These are phyloP conservation scores for Penaeus vannamei DNA, from an alignment of 1,140 invertebrate species.

Conservation along the genomic window DNA sequence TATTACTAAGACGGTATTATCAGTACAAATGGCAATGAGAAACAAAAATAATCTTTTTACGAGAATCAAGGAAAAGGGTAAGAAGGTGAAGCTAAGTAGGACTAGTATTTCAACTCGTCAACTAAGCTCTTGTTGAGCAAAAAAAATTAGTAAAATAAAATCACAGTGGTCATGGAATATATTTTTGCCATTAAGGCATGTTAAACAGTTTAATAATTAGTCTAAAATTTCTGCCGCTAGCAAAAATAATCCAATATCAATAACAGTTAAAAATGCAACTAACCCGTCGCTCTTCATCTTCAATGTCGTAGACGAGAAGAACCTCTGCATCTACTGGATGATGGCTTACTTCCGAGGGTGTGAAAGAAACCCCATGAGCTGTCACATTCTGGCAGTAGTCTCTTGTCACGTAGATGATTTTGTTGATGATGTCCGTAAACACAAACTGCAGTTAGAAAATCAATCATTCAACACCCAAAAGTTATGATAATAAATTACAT, in stretches of 20 bases:
- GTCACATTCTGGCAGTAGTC: conserved; percentile 81
- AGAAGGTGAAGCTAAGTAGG: no score
- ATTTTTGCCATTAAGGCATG: no score
- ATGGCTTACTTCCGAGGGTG: conserved; percentile 83
- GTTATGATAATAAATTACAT: neutral
- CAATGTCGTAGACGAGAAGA: conserved; percentile 82
- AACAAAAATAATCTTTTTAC: no score
- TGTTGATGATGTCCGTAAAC: conserved; percentile 85
- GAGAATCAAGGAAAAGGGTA: no score
- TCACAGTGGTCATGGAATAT: no score
- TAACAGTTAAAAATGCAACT: conserved; percentile 69
- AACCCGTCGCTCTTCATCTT: conserved; percentile 79
- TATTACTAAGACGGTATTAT: no score
- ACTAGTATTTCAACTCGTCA: no score
- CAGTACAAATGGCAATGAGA: no score
- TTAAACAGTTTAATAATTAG: no score
- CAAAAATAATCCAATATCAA: neutral
- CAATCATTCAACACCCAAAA: conserved; percentile 34
- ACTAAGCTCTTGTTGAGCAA: no score
- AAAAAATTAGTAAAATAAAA: no score
- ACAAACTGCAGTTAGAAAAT: conserved; percentile 80
- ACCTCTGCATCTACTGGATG: conserved; percentile 79
- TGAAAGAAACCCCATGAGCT: conserved; percentile 78
- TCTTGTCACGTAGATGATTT: conserved; percentile 82
- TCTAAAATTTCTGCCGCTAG: no score